A percentile compares a stretch with the other conserved stretches of the same genome.
Evolutionary conservation across 2,797 vertebrate species (phyloP).

Genomic region (Ctenochaetus hawaiiensis): DNA sequence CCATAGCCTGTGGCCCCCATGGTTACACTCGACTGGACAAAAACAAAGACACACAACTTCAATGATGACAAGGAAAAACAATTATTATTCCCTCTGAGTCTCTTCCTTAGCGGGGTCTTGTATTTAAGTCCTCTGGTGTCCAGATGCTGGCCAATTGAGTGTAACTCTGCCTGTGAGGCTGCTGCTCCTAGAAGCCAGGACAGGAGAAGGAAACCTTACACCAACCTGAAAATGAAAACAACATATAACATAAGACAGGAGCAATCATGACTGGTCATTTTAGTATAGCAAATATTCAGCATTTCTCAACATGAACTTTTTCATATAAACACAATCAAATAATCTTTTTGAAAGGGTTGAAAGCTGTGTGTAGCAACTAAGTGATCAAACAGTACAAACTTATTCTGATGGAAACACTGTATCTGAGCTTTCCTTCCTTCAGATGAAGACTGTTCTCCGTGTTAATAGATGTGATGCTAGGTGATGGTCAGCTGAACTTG

Average conservation of each 20-base stretch:
- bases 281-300: not conserved
- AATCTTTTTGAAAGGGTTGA: not conserved
- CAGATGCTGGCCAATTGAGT: not conserved
- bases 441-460: not conserved
- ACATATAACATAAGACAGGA: constrained; percentile 1
- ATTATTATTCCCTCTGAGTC: not conserved
- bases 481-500: not conserved
- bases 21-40: constrained; percentile 14
- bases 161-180: constrained; percentile 31
- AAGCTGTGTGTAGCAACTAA: too few relatives aligned
- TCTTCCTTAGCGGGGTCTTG: constrained; percentile 17
- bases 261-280: not conserved
- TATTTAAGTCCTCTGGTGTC: constrained; percentile 17
- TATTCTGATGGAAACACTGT: too few relatives aligned
- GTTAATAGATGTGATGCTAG: not conserved
- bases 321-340: too few relatives aligned
- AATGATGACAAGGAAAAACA: not conserved
- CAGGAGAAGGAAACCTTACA: constrained; percentile 47
- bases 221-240: constrained; percentile 61
- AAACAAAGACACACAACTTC: constrained; percentile 1
- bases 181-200: constrained; percentile 24
- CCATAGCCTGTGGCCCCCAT: constrained; percentile 89
- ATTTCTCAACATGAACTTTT: too few relatives aligned
- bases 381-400: too few relatives aligned
- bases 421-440: not conserved